phyloP scores from a whole-genome alignment of 2,797 vertebrate genomes.

The Oryzias dopingdopingensis region DNA sequence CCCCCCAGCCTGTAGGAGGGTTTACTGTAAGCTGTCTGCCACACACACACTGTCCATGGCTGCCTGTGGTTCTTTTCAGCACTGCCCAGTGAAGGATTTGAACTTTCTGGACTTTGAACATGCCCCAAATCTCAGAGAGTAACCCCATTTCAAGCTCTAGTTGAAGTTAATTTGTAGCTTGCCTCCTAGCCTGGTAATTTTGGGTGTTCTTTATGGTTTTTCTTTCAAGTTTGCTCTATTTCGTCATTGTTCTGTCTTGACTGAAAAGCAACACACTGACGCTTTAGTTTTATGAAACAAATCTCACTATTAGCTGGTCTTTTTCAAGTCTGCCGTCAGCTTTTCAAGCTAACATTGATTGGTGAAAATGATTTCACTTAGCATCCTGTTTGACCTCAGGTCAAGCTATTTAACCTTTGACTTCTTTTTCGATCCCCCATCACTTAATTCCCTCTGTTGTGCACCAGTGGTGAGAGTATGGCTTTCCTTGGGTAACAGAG shows the following conservation, averaged over 20 bases:
- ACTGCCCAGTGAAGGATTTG: constrained; percentile 71
- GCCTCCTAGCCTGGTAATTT: constrained; percentile 26
- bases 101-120: constrained; percentile 70
- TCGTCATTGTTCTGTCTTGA: constrained; percentile 2
- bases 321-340: not conserved
- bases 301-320: not conserved
- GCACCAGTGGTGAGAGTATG: constrained; percentile 44
- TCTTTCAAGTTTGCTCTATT: not conserved
- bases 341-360: constrained; percentile 4
- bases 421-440: constrained; percentile 27
- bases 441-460: constrained; percentile 24
- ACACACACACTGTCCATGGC: constrained; percentile 31
- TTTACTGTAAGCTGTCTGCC: constrained; percentile 52
- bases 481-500: constrained; percentile 34
- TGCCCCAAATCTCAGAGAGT: constrained; percentile 54
- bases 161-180: constrained; percentile 54
- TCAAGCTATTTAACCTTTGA: constrained; percentile 32
- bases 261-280: not conserved
- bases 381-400: constrained; percentile 22
- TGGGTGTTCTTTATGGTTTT: constrained; percentile 1
- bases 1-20: constrained; percentile 29
- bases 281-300: constrained; percentile 8
- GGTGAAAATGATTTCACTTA: not conserved
- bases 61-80: constrained; percentile 71
- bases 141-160: constrained; percentile 46